Evolutionary conservation across 2,797 vertebrate genomes (phyloP), one percentile per base, ranked within the genome.

Genomic region (Tiaroga cobitis): DNA sequence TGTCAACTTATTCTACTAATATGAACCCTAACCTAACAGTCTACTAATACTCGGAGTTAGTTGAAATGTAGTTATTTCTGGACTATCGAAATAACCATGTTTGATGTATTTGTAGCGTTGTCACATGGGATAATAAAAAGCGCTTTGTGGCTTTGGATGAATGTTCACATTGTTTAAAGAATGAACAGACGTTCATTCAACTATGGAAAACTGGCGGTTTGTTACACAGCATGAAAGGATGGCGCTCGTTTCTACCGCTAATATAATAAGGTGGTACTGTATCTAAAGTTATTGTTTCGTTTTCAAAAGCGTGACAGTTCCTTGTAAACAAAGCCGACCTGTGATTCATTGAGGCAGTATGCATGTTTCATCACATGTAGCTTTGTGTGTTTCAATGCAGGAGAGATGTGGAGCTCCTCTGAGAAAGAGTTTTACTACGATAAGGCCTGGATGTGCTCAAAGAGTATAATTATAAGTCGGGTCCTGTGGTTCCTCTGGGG

Each of bases 381-480:
- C 69, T 43, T 16, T 26, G 69, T 26, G 54, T 43, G 29, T 5
- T 9, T 63, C 8, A 78, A 1, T 6, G 34, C 34, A 41, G 54
- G 13, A 81, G 32, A 21, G 49, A 9, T 43, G 24, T 21, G 18
- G 19, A 82, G 19, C 26, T 82, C 69, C 34, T 46, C 39, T 43
- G 37, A 41, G 39, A 43, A 32, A 61, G 11, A 29, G 5, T 82
- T 82, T 74, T 46, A 63, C 70, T 37, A 73, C 19, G 19, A 54
- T 73, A 74, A 74, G 69, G 54, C 29, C 63, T 80, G 75, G 43
- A 75, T 87, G 39, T 67, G 59, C 63, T 73, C 77, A 59, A 34
- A 61, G 59, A 69, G 59, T 68, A 8, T 84, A 80, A 87, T 80
- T 87, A 84, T 75, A 80, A 37, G 29, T 61, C 49, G 77, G 82